Evolutionary conservation across 2,797 vertebrate species (phyloP), one percentile per base, ranked within the genome.

Genomic region (Diplodus puntazzo): DNA sequence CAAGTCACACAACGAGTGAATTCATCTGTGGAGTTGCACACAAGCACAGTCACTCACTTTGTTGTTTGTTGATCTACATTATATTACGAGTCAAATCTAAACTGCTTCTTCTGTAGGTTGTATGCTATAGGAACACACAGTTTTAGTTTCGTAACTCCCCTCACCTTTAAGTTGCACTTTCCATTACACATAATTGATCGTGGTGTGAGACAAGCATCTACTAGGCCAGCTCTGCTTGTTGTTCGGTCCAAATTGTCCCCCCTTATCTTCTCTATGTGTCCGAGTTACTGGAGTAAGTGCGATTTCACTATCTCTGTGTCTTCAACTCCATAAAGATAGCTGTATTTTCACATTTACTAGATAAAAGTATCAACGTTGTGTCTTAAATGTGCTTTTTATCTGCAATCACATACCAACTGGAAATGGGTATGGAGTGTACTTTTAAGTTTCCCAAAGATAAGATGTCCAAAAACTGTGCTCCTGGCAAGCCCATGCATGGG

Each of bases 321-420:
- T 69, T 60, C 43, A 30, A 21, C 60, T 65, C 34, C 58, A 64
- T 58, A 57, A 79, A 70, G 34, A 49, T 75, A 42, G 60, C 65
- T 57, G 20, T 21, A 59, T 69, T 74, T 83, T 34, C 50, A 78
- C 46, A 63, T 78, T 75, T 46, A 27, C 61, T 3, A 53, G 65
- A 86, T 68, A 75, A 80, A 84, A 88, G 60, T 62, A 75, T 57
- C 0, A 42, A 34, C 57, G 75, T 67, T 65, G 59, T 63, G 73
- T 66, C 54, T 53, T 62, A 81, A 81, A 79, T 82, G 7, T 64
- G 21, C 30, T 54, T 77, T 79, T 73, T 50, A 83, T 85, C 74
- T 83, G 48, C 18, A 49, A 64, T 74, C 25, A 59, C 58, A 75
- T 46, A 30, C 59, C 76, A 79, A 76, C 61, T 58, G 23, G 16